Evolutionary conservation across 2,888 invertebrate genomes (phyloP).

Genomic region (Geophilus truncorum): DNA sequence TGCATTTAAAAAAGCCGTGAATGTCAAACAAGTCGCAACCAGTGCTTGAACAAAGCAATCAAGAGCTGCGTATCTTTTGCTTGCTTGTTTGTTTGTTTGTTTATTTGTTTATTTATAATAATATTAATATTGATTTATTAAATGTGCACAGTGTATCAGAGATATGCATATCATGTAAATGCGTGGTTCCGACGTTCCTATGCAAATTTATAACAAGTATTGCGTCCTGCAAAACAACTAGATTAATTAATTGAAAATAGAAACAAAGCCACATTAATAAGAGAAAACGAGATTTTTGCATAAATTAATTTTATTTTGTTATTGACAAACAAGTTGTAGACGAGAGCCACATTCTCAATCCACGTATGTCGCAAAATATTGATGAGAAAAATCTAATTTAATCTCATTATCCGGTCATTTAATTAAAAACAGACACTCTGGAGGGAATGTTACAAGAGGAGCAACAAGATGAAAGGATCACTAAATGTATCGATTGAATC

Average conservation of each 20-base stretch:
- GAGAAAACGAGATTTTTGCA: neutral
- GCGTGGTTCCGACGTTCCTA: no score
- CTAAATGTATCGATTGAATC: slow-evolving; percentile 19
- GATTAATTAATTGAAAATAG: neutral
- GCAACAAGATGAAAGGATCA: slow-evolving; percentile 14
- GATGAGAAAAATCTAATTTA: slow-evolving; percentile 27
- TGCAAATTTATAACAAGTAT: neutral
- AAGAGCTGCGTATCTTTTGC: no score
- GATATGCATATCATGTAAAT: no score
- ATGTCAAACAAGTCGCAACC: no score
- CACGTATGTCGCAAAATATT: neutral
- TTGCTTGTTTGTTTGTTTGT: no score
- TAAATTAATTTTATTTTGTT: neutral
- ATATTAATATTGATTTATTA: no score
- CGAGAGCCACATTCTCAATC: neutral
- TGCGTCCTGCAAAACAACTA: neutral
- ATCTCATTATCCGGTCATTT: slow-evolving; percentile 13
- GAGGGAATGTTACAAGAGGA: slow-evolving; percentile 8
- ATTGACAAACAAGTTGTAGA: neutral
- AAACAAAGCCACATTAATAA: neutral
- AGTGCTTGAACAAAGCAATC: no score
- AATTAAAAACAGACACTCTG: slow-evolving; percentile 15
- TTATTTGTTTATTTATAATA: no score
- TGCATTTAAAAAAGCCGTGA: no score
- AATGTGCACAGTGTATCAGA: no score